phyloP scores from a whole-genome alignment of 2,888 invertebrate genomes.

The Athetis lepigone region DNA sequence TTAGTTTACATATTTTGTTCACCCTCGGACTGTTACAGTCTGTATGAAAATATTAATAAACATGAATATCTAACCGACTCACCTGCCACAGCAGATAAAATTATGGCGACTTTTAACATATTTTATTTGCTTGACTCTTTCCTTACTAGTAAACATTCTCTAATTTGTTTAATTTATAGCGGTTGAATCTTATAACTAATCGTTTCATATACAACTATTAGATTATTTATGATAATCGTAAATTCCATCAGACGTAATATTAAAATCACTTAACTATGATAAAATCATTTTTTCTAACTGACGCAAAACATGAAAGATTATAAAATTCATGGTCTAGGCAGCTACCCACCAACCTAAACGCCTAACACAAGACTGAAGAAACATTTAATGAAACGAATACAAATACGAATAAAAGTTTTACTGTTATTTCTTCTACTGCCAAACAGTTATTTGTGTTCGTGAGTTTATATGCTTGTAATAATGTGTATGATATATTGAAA shows the following conservation, averaged over 20 bases:
- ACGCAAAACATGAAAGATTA: background rate
- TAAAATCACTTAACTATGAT: background rate
- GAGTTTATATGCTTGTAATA: too few relatives aligned
- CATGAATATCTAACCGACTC: constrained; percentile 23
- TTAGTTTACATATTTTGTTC: too few relatives aligned
- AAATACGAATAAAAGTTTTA: too few relatives aligned
- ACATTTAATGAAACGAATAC: too few relatives aligned
- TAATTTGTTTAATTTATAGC: constrained; percentile 41
- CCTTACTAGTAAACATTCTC: constrained; percentile 9
- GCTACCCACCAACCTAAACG: constrained; percentile 5
- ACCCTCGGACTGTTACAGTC: background rate
- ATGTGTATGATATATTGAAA: too few relatives aligned
- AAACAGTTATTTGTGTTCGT: too few relatives aligned
- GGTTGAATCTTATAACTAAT: background rate
- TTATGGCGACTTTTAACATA: constrained; percentile 56
- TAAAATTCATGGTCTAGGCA: background rate
- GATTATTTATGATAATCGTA: constrained; percentile 12
- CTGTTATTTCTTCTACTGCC: too few relatives aligned
- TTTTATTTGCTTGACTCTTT: constrained; percentile 18
- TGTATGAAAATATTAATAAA: background rate
- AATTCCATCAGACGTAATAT: background rate
- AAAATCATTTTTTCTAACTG: background rate
- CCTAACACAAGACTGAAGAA: background rate
- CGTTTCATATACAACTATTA: too few relatives aligned
- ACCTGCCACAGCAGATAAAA: constrained; percentile 62